Evolutionary conservation across 2,113 vertebrate genomes (phyloP), one percentile per base, ranked within the genome.

Genomic region (Odobenus rosmarus): DNA sequence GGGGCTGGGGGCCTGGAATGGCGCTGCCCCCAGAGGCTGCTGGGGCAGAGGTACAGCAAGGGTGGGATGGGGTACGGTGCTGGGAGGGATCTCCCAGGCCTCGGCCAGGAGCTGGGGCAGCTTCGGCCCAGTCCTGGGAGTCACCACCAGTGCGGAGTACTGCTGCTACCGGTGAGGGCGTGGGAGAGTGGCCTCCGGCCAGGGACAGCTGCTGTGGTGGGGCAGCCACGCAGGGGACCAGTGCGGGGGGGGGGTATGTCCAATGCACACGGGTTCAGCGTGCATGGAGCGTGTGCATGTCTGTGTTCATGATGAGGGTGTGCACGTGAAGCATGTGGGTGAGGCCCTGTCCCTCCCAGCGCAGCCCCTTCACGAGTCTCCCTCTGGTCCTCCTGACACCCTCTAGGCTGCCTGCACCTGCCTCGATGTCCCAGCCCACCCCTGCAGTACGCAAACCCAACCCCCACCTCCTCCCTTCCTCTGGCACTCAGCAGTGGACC

Each of bases 111-210:
- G 31, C 16, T 18, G 62, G 28, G 46, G 80, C 10, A 28, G 33
- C 79, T n/a, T 42, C 14, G 33, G 14, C 28, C 57, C 69, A 62
- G 89, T 4, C 0, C 59, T 7, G 72, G 62, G 85, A 5, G 19
- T 16, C 23, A 18, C 3, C 10, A 33, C 2, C 6, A 28, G 21
- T 2, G 24, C 16, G 5, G n/a, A 28, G 12, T 0, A 1, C 1
- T 18, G 53, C 62, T 33, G 61, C 1, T 8, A 12, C 0, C 9
- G 26, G 61, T 2, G 6, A 16, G 3, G n/a, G n/a, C 1, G 11
- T 26, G 28, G 72, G 39, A 7, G 49, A 46, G 39, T 2, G 39
- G 24, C 53, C 86, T 46, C 51, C 0, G 0, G 36, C 67, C 67
- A 19, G 67, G 15, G 33, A n/a, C 67, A 69, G 71, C 69, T 33